Conservation (phyloP, 2,113 vertebrate species). For the Ophiodon elongatus region DNA sequence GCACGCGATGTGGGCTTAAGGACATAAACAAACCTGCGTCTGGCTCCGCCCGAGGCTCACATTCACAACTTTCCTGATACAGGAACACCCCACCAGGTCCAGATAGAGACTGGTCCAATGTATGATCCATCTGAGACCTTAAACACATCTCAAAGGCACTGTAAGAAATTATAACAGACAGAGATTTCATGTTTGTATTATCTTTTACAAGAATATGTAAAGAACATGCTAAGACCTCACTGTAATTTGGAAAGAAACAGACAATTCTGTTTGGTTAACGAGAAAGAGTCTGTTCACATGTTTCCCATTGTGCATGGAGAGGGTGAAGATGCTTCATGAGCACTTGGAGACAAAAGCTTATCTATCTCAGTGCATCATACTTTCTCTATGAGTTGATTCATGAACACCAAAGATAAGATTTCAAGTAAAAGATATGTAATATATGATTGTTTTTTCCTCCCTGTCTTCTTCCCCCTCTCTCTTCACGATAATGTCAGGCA, state of each 20-base stretch:
- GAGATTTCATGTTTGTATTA: background rate
- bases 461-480: background rate
- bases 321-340: background rate
- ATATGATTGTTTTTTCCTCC: background rate
- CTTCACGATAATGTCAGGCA: background rate
- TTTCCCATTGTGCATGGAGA: background rate
- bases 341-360: background rate
- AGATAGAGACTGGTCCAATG: background rate
- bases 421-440: constrained; percentile 1
- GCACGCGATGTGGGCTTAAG: constrained; percentile 76
- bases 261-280: background rate
- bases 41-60: constrained; percentile 30
- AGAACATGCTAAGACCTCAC: background rate
- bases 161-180: background rate
- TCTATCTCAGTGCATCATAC: background rate
- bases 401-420: constrained; percentile 20
- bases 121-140: background rate
- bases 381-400: background rate
- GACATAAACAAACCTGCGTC: constrained; percentile 76
- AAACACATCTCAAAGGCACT: background rate
- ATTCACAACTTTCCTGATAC: constrained; percentile 27
- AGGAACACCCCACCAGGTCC: constrained; percentile 40
- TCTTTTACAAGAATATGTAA: background rate
- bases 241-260: background rate
- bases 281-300: background rate